phyloP scores from a whole-genome alignment of 2,888 invertebrate species.

The Epinotia ramella region DNA sequence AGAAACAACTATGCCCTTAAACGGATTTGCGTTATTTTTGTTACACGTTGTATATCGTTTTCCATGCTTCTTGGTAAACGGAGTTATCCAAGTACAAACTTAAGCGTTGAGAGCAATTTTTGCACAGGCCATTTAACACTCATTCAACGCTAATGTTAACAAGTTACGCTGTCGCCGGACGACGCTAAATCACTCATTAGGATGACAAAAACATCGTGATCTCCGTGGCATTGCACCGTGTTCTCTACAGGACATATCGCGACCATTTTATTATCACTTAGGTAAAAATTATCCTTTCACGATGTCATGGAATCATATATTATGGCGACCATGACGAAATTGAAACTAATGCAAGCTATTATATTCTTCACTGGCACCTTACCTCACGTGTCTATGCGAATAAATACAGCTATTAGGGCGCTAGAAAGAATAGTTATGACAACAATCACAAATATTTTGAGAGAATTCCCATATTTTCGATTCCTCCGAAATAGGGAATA shows the following conservation, averaged over 20 bases:
- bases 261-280: slow-evolving; percentile 48
- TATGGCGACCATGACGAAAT: slow-evolving; percentile 38
- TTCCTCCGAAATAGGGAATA: background rate
- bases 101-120: slow-evolving; percentile 45
- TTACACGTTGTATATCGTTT: background rate
- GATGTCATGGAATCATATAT: slow-evolving; percentile 41
- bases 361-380: slow-evolving; percentile 20
- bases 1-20: no score
- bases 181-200: slow-evolving; percentile 64
- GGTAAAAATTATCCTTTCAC: slow-evolving; percentile 44
- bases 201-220: slow-evolving; percentile 68
- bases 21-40: no score
- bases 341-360: slow-evolving; percentile 33
- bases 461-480: background rate
- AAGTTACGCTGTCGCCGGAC: slow-evolving; percentile 51
- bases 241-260: slow-evolving; percentile 51
- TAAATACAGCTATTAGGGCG: background rate
- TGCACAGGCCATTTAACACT: slow-evolving; percentile 44
- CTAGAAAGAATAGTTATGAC: background rate
- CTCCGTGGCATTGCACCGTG: slow-evolving; percentile 63
- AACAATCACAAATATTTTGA: background rate
- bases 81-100: slow-evolving; percentile 19
- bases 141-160: slow-evolving; percentile 48
- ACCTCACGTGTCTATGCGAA: background rate
- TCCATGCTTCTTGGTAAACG: background rate